Base-by-base conservation (phyloP, 2,888 invertebrate species). In the Autographa gamma region DNA sequence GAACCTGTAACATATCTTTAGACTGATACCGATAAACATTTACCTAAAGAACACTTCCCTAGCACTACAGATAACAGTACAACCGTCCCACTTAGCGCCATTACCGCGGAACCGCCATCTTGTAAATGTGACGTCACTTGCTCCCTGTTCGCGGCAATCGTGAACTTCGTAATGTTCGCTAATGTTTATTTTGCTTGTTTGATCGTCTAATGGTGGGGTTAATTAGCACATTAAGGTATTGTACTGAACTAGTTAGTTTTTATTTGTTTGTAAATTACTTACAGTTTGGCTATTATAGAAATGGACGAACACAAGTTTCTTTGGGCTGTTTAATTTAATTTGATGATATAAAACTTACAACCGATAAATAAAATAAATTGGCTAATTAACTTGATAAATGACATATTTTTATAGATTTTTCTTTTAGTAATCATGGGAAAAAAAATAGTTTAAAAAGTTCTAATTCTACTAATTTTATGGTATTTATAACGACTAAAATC, bases 121-220 rank as follows among this genome's bases (percentile, higher is more conserved):
- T 72, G 71, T 34, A 65, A 54, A 61, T 54, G 31, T 77, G 70
- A 80, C 75, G 75, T 80, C 78, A 77, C 63, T 65, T 67, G 61
- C 69, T 69, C 38, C 71, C 66, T 48, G 63, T 66, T 66, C 56
- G 5, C 13, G 64, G 56, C 74, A 66, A 77, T 74, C 43, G 41
- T 59, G 54, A 79, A 80, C 71, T 79, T 79, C 66, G 41, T 77
- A 71, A 77, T 80, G 67, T 65, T 19, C 25, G 54, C 19, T 54
- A 60, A 60, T 60, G 69, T 64, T 68, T 63, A 69, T 60, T 63
- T 59, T 18, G 58, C 66, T 73, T 79, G 68, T 73, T 74, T 69
- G 64, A 76, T 67, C 54, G 41, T 62, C 62, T 52, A 60, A 71
- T 67, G 63, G 62, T 18, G 64, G 54, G 54, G 14, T 38, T 38